Percentiles rank a stretch among this genome's conserved stretches.
phyloP scores from a whole-genome alignment of 1,140 invertebrate genomes.

The Drosophila nebulosa region DNA sequence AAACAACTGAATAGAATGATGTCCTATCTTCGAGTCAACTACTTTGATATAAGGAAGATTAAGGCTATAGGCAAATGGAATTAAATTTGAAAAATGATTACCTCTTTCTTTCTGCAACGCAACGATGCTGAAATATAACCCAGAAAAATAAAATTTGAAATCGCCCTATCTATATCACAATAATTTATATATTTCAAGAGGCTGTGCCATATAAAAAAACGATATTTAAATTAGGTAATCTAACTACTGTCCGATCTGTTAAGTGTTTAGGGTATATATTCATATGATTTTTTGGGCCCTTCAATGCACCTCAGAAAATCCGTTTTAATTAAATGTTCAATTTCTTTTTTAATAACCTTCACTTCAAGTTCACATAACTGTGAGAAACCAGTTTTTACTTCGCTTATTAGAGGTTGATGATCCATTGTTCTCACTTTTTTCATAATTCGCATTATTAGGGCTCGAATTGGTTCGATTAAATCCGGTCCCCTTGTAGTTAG shows the following conservation, averaged over 20 bases:
- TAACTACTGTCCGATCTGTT: too few relatives aligned
- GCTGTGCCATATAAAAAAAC: too few relatives aligned
- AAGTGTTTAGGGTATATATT: background rate
- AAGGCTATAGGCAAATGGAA: too few relatives aligned
- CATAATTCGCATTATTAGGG: background rate
- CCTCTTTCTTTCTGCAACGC: too few relatives aligned
- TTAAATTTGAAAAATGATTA: too few relatives aligned
- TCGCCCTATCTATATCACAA: too few relatives aligned
- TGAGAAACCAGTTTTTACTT: background rate
- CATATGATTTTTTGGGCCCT: background rate
- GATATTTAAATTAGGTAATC: too few relatives aligned
- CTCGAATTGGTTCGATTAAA: background rate
- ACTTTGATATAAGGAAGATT: too few relatives aligned
- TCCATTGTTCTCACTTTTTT: background rate
- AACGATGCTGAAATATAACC: too few relatives aligned
- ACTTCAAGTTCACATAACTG: background rate
- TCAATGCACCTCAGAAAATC: background rate
- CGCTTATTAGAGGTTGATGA: background rate
- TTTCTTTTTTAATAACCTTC: background rate
- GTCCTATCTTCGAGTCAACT: constrained; percentile 11
- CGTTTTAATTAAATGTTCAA: background rate
- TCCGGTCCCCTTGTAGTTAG: background rate
- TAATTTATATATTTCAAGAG: too few relatives aligned
- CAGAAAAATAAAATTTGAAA: too few relatives aligned
- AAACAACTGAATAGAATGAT: constrained; percentile 46